A percentile compares a stretch with the other conserved stretches of the same genome.
phyloP scores from a whole-genome alignment of 1,140 invertebrate species.

The Thereuonema tuberculata region DNA sequence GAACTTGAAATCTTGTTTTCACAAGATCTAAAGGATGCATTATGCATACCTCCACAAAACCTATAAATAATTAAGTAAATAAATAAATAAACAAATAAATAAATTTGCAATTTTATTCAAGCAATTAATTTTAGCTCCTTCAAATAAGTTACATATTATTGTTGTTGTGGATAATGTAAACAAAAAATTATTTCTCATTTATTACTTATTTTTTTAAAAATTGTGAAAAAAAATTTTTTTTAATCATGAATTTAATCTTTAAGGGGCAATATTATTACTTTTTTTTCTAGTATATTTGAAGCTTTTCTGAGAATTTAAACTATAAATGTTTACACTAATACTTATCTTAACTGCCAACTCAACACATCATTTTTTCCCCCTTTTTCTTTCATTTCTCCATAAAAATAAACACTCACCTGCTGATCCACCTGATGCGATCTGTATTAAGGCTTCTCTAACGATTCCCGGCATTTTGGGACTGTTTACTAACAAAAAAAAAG shows the following conservation, averaged over 20 bases:
- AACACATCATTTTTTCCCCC: background rate
- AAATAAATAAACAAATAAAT: conserved; percentile 3
- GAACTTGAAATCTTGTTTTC: conserved; percentile 75
- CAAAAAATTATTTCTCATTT: background rate
- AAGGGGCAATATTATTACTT: background rate
- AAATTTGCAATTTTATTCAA: background rate
- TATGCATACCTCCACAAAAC: conserved; percentile 84
- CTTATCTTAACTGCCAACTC: background rate
- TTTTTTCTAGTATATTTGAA: no score
- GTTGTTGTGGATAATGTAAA: background rate
- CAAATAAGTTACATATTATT: background rate
- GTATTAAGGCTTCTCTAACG: conserved; percentile 56
- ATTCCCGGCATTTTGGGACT: conserved; percentile 45
- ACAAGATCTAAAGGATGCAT: conserved; percentile 91
- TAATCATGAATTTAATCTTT: background rate
- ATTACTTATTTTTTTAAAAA: background rate
- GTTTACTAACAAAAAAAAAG: no score
- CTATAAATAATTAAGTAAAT: conserved; percentile 26
- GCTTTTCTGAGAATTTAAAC: background rate
- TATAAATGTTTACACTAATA: background rate
- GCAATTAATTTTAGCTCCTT: background rate
- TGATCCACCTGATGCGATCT: conserved; percentile 73
- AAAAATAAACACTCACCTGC: no score
- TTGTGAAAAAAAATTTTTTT: background rate
- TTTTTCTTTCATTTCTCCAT: background rate